Percentiles rank a stretch among this genome's conserved stretches.
These are phyloP conservation scores for Tragelaphus buxtoni DNA, from an alignment of 2,113 vertebrate genomes.

Conservation along the genomic window DNA sequence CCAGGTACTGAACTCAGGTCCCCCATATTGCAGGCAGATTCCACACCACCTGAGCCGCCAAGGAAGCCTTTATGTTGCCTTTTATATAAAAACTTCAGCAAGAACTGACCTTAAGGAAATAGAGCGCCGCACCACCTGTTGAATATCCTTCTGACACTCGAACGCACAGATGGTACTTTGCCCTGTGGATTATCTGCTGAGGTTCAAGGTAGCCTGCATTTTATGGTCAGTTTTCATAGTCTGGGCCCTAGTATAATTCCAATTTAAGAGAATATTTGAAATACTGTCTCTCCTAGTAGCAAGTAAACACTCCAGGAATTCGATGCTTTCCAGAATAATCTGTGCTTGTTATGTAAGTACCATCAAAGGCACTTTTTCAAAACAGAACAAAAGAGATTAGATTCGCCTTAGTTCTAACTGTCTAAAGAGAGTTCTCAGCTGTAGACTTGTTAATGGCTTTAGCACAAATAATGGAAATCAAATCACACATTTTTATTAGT, in stretches of 20 bases:
- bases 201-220: constrained; percentile 53
- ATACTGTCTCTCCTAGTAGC: constrained; percentile 55
- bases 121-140: constrained; percentile 1
- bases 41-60: not conserved
- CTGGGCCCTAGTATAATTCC: constrained; percentile 46
- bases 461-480: constrained; percentile 48
- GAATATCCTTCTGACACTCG: constrained; percentile 55
- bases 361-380: constrained; percentile 61
- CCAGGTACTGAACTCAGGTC: not conserved
- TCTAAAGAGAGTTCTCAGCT: constrained; percentile 31
- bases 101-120: constrained; percentile 62
- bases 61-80: not conserved
- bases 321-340: constrained; percentile 68
- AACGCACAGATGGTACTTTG: constrained; percentile 1
- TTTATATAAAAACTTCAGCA: constrained; percentile 15
- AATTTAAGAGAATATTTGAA: constrained; percentile 68
- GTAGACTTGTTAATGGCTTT: constrained; percentile 44
- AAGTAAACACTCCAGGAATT: constrained; percentile 69
- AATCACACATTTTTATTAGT: constrained; percentile 60
- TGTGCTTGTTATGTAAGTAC: constrained; percentile 61
- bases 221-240: not conserved
- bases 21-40: not conserved
- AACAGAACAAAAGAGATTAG: constrained; percentile 55
- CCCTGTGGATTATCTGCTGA: constrained; percentile 30
- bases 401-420: constrained; percentile 30